Evolutionary conservation across 92 coral and sea anemone genomes (phyloP).

Genomic region (Porites cylindrica): DNA sequence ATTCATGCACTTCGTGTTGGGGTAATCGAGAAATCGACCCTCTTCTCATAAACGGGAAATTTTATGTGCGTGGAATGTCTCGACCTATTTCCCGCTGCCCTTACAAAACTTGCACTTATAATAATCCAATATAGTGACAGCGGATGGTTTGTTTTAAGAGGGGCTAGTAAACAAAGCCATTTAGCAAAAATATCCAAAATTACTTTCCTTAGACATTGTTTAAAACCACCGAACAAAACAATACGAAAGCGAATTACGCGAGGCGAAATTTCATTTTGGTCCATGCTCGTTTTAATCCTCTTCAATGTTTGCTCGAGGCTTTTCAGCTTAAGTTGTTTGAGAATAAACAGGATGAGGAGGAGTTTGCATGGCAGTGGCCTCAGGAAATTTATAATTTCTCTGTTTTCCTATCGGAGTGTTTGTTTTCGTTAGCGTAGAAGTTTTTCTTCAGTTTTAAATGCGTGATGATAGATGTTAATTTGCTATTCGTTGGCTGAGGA

Average conservation of each 20-base stretch:
- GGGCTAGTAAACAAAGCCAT: constrained; percentile 33
- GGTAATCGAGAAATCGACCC: constrained; percentile 13
- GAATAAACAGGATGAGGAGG: constrained; percentile 7
- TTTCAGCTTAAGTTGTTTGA: background rate
- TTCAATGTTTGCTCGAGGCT: background rate
- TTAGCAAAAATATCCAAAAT: background rate
- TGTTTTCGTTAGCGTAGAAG: constrained; percentile 17
- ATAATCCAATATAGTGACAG: constrained; percentile 22
- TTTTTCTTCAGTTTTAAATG: constrained; percentile 34
- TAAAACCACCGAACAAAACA: background rate
- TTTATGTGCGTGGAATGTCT: constrained; percentile 33
- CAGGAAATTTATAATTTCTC: background rate
- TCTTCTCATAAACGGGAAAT: background rate
- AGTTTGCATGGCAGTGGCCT: background rate
- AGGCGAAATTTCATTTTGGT: constrained; percentile 28
- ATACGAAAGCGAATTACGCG: constrained; percentile 18
- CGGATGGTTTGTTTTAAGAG: constrained; percentile 29
- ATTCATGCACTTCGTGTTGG: constrained; percentile 9
- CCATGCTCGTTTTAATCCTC: background rate
- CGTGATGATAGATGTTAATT: constrained; percentile 60
- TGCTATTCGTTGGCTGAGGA: constrained; percentile 26
- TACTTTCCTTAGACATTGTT: background rate
- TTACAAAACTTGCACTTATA: background rate
- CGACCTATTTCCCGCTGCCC: constrained; percentile 18
- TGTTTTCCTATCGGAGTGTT: constrained; percentile 12